Base-by-base conservation (phyloP, 2,113 vertebrate species). In the Alosa alosa region DNA sequence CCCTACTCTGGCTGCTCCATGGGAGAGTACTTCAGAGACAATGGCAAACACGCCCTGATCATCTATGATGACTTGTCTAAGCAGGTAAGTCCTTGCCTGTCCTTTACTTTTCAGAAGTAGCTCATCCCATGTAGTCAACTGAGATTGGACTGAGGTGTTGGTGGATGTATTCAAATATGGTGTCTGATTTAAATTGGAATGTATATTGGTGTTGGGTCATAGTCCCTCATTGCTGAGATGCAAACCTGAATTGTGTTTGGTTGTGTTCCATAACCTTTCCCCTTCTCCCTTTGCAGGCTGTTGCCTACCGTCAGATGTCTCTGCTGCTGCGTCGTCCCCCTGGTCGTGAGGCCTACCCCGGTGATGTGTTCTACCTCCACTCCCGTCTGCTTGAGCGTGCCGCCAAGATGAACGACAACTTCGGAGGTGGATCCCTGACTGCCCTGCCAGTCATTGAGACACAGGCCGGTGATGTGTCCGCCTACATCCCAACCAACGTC, bases 51-150 rank as follows among this genome's bases (percentile, higher is more conserved):
- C 0, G 98, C 98, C 0, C 91, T 99, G 4, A 99, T 99, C 94
- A 99, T 99, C 95, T 99, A 99, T 0, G 98, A 99, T 0, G 98
- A 99, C 92, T 96, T 99, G 91, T 99, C 98, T 91, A 99, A 99
- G 88, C 98, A 99, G 98, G 98, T 99, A 39, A 91, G 90, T 13
- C 13, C 10, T 60, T n/a, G 22, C 39, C 2, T 17, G 17, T 75
- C 22, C 64, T 82, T 36, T 20, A 22, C 11, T 78, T 36, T 41
- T 17, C 8, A 36, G 60, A 25, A 1, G 22, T 5, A 3, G 52
- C 17, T 57, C 4, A 20, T 9, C 22, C n/a, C n/a, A n/a, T 64
- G 11, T 11, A 49, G 47, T 49, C 47, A 20, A 75, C 4, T 36
- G 68, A 31, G 10, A 31, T 64, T 22, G n/a, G 36, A 7, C 0